These are phyloP conservation scores for Pentamera pediparva DNA, from an alignment of 53 echinoderm and acorn worm species.

Conservation along the genomic window DNA sequence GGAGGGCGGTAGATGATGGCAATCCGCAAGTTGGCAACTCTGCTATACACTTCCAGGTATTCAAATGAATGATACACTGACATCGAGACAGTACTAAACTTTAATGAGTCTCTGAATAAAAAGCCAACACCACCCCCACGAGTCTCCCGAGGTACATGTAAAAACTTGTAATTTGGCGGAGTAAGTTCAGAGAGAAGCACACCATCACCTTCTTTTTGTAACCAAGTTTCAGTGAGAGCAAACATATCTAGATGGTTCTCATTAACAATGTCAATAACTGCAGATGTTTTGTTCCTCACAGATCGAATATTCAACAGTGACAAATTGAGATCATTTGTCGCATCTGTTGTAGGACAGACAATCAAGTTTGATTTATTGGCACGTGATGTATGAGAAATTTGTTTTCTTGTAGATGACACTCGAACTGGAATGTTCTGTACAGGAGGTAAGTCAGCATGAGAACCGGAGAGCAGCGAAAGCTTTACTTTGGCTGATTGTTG, in stretches of 20 bases:
- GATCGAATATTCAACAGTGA: neutral
- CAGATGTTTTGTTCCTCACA: neutral
- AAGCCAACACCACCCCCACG: constrained; percentile 15
- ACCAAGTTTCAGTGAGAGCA: constrained; percentile 7
- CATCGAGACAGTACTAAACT: neutral
- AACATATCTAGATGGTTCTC: constrained; percentile 1
- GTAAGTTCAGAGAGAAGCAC: neutral
- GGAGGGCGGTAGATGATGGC: neutral
- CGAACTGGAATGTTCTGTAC: neutral
- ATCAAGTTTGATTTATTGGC: neutral
- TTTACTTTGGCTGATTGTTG: neutral
- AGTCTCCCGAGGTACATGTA: neutral
- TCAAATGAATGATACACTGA: neutral
- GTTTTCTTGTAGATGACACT: neutral
- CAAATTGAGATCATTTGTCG: neutral
- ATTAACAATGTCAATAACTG: neutral
- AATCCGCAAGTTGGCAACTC: neutral
- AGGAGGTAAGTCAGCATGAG: too few species aligned
- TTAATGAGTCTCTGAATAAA: neutral
- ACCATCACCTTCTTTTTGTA: neutral
- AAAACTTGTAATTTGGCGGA: neutral
- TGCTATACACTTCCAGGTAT: neutral
- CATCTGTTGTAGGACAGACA: neutral
- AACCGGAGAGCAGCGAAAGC: too few species aligned
- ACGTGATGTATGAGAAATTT: too few species aligned